Conservation (phyloP, 2,113 vertebrate genomes). For the Gallinago jamesoni region DNA sequence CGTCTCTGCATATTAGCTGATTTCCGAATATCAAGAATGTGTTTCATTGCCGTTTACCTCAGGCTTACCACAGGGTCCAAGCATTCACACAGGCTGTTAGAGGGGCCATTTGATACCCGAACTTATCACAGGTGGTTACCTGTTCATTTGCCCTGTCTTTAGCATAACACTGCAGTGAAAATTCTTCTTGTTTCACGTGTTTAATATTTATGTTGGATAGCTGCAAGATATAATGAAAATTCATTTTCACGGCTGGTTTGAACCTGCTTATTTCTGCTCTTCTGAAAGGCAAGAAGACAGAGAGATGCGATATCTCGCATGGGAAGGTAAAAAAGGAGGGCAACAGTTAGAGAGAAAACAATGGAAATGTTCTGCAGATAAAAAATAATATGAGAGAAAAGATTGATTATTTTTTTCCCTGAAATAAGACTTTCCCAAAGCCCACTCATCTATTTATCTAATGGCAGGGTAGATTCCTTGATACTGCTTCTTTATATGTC, state of each 20-base stretch:
- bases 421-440: not conserved
- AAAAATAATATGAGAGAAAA: slow-evolving; percentile 20
- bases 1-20: not conserved
- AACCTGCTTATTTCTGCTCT: slow-evolving; percentile 27
- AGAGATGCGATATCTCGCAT: not conserved
- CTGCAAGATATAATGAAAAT: slow-evolving; percentile 50
- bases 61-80: not conserved
- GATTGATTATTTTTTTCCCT: not conserved
- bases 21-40: not conserved
- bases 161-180: not conserved
- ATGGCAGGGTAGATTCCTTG: not conserved
- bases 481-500: not conserved
- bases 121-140: not conserved
- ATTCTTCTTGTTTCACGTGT: not conserved
- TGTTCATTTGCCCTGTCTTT: not conserved
- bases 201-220: slow-evolving; percentile 49
- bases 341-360: not conserved
- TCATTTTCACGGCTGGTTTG: slow-evolving; percentile 26
- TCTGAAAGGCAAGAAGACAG: not conserved
- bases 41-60: not conserved
- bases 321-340: not conserved
- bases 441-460: slow-evolving; percentile 7
- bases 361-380: slow-evolving; percentile 14
- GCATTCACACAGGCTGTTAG: not conserved
- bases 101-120: not conserved